Conservation (phyloP, 2,888 invertebrate species). For the Cephus spinipes region DNA sequence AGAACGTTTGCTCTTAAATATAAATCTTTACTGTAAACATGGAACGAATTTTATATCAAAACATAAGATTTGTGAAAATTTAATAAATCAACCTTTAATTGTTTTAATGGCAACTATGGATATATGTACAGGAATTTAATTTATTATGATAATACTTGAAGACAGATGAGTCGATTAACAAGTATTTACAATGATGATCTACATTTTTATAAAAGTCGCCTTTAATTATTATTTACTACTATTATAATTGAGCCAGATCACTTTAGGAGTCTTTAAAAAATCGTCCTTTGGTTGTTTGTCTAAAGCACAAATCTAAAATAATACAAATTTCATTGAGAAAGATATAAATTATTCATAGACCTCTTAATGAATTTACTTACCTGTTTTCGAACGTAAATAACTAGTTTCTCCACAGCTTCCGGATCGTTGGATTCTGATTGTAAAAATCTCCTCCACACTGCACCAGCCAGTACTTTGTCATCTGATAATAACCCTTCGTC, state of each 20-base stretch:
- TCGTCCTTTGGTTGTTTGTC: neutral
- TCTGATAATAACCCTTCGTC: slow-evolving; percentile 86
- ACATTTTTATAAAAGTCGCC: neutral
- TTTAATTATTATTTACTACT: neutral
- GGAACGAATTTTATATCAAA: neutral
- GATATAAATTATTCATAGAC: neutral
- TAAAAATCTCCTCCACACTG: slow-evolving; percentile 88
- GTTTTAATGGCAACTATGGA: slow-evolving; percentile 18
- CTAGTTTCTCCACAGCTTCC: slow-evolving; percentile 76
- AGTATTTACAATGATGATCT: neutral
- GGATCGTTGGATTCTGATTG: slow-evolving; percentile 75
- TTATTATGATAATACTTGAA: neutral
- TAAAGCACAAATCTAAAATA: neutral
- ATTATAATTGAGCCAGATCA: neutral
- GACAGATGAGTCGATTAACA: neutral
- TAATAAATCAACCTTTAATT: slow-evolving; percentile 27
- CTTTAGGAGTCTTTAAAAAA: neutral
- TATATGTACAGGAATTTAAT: neutral
- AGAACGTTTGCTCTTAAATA: neutral
- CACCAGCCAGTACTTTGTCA: slow-evolving; percentile 83
- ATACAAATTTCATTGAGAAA: neutral
- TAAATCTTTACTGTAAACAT: neutral
- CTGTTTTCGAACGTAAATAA: slow-evolving; percentile 83
- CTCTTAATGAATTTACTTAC: slow-evolving; percentile 62
- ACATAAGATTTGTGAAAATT: slow-evolving; percentile 3